Evolutionary conservation across 2,888 invertebrate species (phyloP), one percentile per base, ranked within the genome.

Genomic region (Limnephilus rhombicus): DNA sequence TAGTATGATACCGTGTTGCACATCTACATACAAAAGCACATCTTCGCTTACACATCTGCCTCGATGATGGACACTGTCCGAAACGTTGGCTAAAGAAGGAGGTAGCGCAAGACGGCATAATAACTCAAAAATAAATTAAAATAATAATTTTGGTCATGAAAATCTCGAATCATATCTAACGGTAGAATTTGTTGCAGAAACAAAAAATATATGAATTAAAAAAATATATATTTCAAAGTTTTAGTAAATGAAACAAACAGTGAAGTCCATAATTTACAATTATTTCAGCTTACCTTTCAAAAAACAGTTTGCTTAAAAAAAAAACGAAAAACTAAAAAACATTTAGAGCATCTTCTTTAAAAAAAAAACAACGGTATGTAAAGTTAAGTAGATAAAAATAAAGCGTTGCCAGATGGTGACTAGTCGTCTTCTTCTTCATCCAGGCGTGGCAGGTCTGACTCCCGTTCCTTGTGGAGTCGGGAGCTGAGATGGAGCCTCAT

Each of bases 401-500:
- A 68, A 68, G 68, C 68, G 9, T 68, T 68, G 24, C 68, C 24
- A 68, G 68, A 68, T 68, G 53, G n/a, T n/a, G 9, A 68, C 68
- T 68, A 68, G 68, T 68, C 7, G 24, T 24, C 68, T 68, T 87
- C 18, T 37, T 13, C 45, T 41, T n/a, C 29, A 87, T 85, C 80
- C 34, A 80, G 18, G 3, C 24, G n/a, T 2, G 91, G 92, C 68
- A 96, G 94, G 90, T 96, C 95, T 34, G 95, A 95, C 92, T 96
- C 96, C 81, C 95, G 95, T 91, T 95, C 95, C 87, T 94, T 95
- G 94, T 97, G 97, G 37, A 95, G 94, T 93, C 94, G 94, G 90
- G 96, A 96, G 94, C 95, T 95, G 24, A 97, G 95, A 94, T 97
- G 97, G 49, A 95, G 95, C 91, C 97, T 96, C 95, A 97, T 95